Percentiles rank a stretch among this genome's conserved stretches.
Conservation (phyloP, 2,113 vertebrate genomes). For the Herpetotheres cachinnans region DNA sequence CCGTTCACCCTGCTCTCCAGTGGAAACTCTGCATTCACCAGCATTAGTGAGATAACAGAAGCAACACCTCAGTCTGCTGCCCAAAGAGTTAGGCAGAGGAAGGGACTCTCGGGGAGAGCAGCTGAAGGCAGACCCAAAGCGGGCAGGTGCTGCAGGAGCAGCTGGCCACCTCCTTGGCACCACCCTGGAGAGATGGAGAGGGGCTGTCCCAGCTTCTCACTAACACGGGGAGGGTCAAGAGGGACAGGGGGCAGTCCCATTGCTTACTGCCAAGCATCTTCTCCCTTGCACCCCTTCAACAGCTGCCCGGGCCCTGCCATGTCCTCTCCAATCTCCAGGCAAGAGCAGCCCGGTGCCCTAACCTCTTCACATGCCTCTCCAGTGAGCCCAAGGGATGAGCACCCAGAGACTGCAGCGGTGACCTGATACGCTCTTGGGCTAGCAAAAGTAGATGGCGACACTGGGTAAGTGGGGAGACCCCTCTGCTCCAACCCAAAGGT, state of each 20-base stretch:
- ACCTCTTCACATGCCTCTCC: neutral
- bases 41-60: neutral
- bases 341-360: neutral
- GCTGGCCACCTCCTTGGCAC: neutral
- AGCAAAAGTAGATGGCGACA: neutral
- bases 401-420: neutral
- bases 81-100: neutral
- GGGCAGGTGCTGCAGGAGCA: neutral
- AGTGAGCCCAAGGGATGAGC: neutral
- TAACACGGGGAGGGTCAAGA: fast-evolving
- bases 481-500: neutral
- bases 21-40: neutral
- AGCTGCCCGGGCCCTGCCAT: neutral
- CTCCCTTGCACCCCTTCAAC: neutral
- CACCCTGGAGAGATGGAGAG: neutral
- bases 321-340: neutral
- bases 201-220: neutral
- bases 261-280: neutral
- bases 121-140: neutral
- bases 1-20: neutral
- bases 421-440: fast-evolving
- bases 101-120: neutral
- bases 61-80: neutral
- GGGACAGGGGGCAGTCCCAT: neutral
- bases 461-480: neutral